Percentiles rank a stretch among this genome's conserved stretches.
Conservation (phyloP, 2,113 vertebrate species). For the Pangasianodon hypophthalmus region DNA sequence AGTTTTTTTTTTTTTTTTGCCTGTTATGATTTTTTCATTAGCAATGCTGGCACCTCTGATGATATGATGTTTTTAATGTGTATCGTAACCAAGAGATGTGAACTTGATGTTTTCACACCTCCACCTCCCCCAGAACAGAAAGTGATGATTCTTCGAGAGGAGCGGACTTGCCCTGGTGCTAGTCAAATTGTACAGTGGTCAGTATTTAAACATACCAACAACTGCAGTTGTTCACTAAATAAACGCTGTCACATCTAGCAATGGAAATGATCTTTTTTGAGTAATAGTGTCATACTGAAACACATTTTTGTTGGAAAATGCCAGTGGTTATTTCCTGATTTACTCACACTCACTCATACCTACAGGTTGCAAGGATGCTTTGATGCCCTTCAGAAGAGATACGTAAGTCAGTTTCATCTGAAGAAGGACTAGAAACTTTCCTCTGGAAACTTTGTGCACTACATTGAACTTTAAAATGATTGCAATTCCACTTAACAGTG, state of each 20-base stretch:
- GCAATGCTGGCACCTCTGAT: neutral
- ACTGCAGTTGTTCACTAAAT: neutral
- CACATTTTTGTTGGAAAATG: neutral
- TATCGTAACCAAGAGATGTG: neutral
- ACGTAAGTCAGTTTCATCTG: slow-evolving; percentile 78
- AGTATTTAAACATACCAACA: slow-evolving; percentile 12
- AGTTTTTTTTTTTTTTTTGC: neutral
- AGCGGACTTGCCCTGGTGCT: slow-evolving; percentile 85
- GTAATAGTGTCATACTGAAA: neutral
- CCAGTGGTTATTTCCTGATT: neutral
- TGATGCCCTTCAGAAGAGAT: slow-evolving; percentile 93
- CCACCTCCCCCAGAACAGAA: slow-evolving; percentile 78
- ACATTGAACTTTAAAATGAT: neutral
- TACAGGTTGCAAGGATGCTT: slow-evolving; percentile 94
- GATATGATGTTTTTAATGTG: neutral
- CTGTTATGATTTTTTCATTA: neutral
- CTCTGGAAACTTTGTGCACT: neutral
- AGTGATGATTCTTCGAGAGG: slow-evolving; percentile 89
- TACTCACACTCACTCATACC: slow-evolving; percentile 8
- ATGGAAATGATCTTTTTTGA: neutral
- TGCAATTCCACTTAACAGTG: slow-evolving; percentile 1
- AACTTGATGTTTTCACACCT: neutral
- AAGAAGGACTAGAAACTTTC: neutral
- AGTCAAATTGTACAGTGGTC: slow-evolving; percentile 90
- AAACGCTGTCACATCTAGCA: neutral